Base-by-base conservation (phyloP, 2,888 invertebrate species). In the Sphaeridia pumilis region DNA sequence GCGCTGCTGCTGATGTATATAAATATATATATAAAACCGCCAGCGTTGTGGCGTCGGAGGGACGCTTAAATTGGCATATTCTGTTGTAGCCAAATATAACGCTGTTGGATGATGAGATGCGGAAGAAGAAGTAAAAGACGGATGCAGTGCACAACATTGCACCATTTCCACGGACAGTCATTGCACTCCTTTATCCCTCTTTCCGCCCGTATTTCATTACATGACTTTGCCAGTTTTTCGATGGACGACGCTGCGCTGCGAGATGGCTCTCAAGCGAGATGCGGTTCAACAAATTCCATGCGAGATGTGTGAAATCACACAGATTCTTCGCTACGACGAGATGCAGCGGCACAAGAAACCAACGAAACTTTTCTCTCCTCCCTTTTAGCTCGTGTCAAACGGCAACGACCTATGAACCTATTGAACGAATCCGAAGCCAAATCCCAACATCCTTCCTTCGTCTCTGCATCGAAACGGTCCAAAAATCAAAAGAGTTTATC, bases 181-280 rank as follows among this genome's bases (percentile, higher is more conserved):
- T 38, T 38, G 38, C 38, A 38, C 38, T 38, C 38, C 17, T 38
- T 38, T 38, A 38, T 38, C 38, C 38, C 20, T n/a, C n/a, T n/a
- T n/a, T n/a, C n/a, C n/a, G n/a, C n/a, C n/a, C n/a, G n/a, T n/a
- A n/a, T n/a, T n/a, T n/a, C n/a, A n/a, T n/a, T n/a, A n/a, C n/a
- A n/a, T n/a, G n/a, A n/a, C n/a, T n/a, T n/a, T n/a, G n/a, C n/a
- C n/a, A n/a, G n/a, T n/a, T n/a, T n/a, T n/a, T n/a, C n/a, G n/a
- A n/a, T n/a, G n/a, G n/a, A n/a, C n/a, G n/a, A n/a, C n/a, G n/a
- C n/a, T n/a, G n/a, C n/a, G n/a, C n/a, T n/a, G n/a, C n/a, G n/a
- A n/a, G n/a, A n/a, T n/a, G n/a, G 38, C 17, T 14, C 12, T 20
- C 12, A 38, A 38, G 17, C 20, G 38, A 38, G 38, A 38, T 38